Evolutionary conservation across 2,888 invertebrate genomes (phyloP).

Genomic region (Phyllotreta cruciferae): DNA sequence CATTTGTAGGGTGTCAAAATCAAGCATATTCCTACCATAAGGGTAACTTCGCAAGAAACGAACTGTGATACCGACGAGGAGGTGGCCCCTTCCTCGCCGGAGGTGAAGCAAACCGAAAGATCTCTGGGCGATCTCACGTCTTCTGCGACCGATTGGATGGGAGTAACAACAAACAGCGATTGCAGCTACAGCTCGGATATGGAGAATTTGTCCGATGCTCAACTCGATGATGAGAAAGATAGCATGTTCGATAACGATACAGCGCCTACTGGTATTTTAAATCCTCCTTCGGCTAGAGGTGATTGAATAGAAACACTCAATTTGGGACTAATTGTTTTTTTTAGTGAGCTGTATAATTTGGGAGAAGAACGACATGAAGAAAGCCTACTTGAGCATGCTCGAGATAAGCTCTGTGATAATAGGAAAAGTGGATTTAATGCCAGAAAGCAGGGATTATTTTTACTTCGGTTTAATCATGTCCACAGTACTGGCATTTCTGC

Average conservation of each 20-base stretch:
- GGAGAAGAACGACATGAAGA: conserved; percentile 89
- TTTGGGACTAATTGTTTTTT: conserved; percentile 37
- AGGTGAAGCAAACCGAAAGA: conserved; percentile 17
- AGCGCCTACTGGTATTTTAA: conserved; percentile 77
- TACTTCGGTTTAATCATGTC: conserved; percentile 72
- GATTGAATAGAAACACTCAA: not conserved
- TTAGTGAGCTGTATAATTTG: conserved; percentile 95
- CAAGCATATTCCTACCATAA: conserved; percentile 45
- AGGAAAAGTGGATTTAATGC: conserved; percentile 84
- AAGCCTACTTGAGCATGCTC: conserved; percentile 90
- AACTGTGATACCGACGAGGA: conserved; percentile 52
- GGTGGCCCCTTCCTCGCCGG: conserved; percentile 44
- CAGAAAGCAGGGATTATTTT: conserved; percentile 81
- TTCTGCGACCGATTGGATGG: conserved; percentile 76
- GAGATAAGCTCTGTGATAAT: conserved; percentile 96
- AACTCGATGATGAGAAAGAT: conserved; percentile 58
- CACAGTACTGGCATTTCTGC: conserved; percentile 68
- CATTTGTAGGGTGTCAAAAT: conserved; percentile 16
- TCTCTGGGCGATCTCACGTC: conserved; percentile 34
- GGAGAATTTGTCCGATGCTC: conserved; percentile 59
- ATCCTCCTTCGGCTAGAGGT: conserved; percentile 62
- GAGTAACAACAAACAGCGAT: conserved; percentile 87
- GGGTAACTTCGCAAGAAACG: conserved; percentile 45
- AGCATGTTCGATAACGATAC: conserved; percentile 68
- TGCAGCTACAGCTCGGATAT: conserved; percentile 82